Conservation (phyloP, 2,113 vertebrate species). For the Mohoua ochrocephala region DNA sequence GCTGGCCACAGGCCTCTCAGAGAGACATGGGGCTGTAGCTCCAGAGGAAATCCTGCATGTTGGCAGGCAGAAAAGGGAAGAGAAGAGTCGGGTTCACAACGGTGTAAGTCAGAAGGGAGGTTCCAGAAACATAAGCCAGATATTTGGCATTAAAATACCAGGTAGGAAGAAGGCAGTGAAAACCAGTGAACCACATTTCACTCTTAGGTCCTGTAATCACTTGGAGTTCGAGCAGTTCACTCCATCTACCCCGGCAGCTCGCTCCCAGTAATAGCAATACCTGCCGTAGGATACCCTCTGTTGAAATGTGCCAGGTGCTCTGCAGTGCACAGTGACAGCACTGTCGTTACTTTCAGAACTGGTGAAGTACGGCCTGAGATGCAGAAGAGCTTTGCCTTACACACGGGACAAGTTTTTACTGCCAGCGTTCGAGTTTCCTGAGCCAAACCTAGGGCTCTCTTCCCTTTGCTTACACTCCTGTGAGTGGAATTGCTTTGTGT, state of each 20-base stretch:
- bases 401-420: background rate
- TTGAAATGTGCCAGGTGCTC: background rate
- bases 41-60: background rate
- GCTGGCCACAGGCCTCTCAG: background rate
- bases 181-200: background rate
- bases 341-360: background rate
- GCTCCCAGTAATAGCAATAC: background rate
- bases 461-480: background rate
- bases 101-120: background rate
- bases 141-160: background rate
- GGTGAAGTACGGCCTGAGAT: background rate
- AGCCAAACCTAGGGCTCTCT: background rate
- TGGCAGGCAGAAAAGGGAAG: background rate
- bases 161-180: background rate
- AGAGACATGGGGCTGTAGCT: background rate
- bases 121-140: background rate
- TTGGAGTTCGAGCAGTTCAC: background rate
- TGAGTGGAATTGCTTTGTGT: background rate
- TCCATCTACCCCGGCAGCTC: background rate
- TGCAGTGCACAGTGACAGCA: background rate
- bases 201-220: background rate
- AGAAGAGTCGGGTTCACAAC: background rate
- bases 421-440: background rate
- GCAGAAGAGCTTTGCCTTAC: background rate
- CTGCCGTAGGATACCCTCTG: background rate